Base-by-base conservation (phyloP, 2,797 vertebrate genomes). In the Triplophysa bombifrons region DNA sequence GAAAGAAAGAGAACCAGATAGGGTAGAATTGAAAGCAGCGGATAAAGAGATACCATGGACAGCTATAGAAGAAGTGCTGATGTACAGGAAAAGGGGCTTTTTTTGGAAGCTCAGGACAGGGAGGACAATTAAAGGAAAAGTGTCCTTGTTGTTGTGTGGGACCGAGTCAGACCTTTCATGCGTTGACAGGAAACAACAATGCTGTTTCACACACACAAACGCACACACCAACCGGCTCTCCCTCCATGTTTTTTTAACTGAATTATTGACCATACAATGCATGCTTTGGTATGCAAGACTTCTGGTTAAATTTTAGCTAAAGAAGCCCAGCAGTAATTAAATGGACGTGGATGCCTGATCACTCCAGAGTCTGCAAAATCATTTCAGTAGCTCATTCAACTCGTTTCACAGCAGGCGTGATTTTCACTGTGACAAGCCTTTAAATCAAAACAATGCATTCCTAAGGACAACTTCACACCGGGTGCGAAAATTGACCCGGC, bases 1-100 rank as follows among this genome's bases (percentile, higher is more conserved):
- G 78, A 83, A 73, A 87, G 80, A 84, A 90, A 83, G 30, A 75
- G 80, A 84, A 85, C 51, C 79, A 55, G 77, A 84, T 56, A 61
- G 60, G 38, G 19, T 7, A 61, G 70, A 70, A 44, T 27, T 53
- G 63, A 53, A 73, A 64, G 38, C 20, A 44, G 20, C 46, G 12
- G 8, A 67, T 34, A 70, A 61, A 19, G 55, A 63, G 66, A 77
- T 64, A 51, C 16, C 0, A 16, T 65, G 69, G 38, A 63, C 25
- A 51, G 58, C 48, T 53, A 55, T 64, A 64, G 25, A 27, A 61
- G 68, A 78, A 72, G 55, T 65, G 30, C 68, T 55, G 60, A 63
- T 72, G 41, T 64, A 30, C 76, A 72, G 60, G 20, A 78, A 78
- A 46, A 38, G 19, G 41, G 63, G 10, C 17, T 41, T 65, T 27